These are phyloP conservation scores for Hucho hucho DNA, from an alignment of 2,113 vertebrate genomes.

Conservation along the genomic window DNA sequence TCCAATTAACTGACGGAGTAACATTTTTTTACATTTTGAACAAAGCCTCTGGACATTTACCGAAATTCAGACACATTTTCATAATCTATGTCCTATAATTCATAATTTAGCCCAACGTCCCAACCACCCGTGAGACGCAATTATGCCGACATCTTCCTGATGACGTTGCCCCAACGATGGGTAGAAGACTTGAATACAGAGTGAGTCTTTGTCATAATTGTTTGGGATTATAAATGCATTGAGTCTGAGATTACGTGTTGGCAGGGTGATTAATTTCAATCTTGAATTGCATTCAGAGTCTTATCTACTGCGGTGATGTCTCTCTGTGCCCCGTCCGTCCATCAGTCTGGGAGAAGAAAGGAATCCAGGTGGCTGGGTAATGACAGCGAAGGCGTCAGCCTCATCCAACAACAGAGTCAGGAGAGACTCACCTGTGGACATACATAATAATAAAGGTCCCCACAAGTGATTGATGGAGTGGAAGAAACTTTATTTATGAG, in stretches of 20 bases:
- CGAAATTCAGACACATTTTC: not conserved
- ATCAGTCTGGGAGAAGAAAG: conserved; percentile 5
- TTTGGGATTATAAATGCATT: conserved; percentile 45
- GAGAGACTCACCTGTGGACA: not conserved
- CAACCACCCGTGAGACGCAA: not conserved
- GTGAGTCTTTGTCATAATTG: conserved; percentile 36
- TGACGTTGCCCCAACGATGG: not conserved
- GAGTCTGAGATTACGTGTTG: conserved; percentile 40
- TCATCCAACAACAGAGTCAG: not conserved
- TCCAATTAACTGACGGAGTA: conserved; percentile 9
- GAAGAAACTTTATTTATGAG: not conserved
- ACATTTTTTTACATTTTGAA: not conserved
- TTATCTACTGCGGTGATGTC: not conserved
- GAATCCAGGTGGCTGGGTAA: conserved; percentile 7
- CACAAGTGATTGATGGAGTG: not conserved
- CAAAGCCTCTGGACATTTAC: not conserved
- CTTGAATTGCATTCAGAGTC: conserved; percentile 7
- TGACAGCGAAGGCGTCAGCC: not conserved
- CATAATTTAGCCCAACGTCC: not conserved
- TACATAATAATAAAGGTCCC: not conserved
- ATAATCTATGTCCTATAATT: not conserved
- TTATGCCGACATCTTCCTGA: not conserved
- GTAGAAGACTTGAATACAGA: not conserved
- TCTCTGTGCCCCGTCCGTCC: not conserved
- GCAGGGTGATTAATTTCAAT: conserved; percentile 45